Conservation (phyloP, 2,888 invertebrate genomes). For the Chrysolina oricalcia region DNA sequence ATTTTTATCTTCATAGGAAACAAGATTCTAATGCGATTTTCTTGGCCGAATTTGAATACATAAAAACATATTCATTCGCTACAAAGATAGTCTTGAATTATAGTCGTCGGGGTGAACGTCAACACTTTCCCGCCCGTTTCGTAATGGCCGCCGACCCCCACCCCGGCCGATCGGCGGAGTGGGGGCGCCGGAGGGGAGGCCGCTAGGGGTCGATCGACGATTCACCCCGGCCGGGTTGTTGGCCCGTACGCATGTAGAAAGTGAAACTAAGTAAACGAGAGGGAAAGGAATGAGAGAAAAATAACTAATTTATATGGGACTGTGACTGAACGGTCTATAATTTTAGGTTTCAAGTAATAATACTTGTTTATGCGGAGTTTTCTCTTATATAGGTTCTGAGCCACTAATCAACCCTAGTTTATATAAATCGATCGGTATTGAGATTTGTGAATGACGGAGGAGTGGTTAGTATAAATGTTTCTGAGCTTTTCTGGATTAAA, state of each 20-base stretch:
- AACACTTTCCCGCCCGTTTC: conserved; percentile 63
- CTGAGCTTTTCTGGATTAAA: no score
- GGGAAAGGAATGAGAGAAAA: conserved; percentile 57
- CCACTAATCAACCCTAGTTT: background rate
- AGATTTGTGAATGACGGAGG: background rate
- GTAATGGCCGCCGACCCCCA: conserved; percentile 64
- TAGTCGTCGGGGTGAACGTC: conserved; percentile 58
- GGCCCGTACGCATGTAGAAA: conserved; percentile 61
- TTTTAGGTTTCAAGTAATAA: conserved; percentile 13
- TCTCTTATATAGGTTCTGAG: background rate
- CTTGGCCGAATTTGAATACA: conserved; percentile 21
- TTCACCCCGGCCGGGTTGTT: conserved; percentile 43
- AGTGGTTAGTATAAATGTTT: no score
- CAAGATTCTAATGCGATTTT: conserved; percentile 17
- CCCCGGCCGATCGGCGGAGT: conserved; percentile 62
- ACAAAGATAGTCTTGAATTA: conserved; percentile 50
- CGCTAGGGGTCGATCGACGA: conserved; percentile 53
- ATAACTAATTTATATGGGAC: conserved; percentile 46
- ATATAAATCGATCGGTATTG: background rate
- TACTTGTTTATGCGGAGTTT: background rate
- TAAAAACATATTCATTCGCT: conserved; percentile 56
- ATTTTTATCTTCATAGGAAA: background rate
- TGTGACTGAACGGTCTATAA: conserved; percentile 11
- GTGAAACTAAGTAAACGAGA: conserved; percentile 64
- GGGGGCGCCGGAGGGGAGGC: conserved; percentile 62